Percentiles rank a stretch among this genome's conserved stretches.
phyloP scores from a whole-genome alignment of 37 sponge, comb jelly and placozoan genomes.

The Cliona cf. orientalis region DNA sequence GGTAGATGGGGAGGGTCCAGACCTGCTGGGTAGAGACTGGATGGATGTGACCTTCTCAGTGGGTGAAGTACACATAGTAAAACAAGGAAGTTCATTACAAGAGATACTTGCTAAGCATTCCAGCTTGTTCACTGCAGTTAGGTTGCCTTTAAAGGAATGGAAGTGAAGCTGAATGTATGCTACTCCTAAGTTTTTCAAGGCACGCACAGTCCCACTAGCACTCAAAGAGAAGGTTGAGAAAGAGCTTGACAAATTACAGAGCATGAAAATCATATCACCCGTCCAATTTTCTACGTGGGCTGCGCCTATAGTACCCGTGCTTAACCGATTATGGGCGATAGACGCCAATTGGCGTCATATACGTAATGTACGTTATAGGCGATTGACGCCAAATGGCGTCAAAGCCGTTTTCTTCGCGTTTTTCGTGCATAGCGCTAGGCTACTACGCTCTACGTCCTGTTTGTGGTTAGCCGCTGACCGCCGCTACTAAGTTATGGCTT shows the following conservation, averaged over 20 bases:
- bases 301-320: slow-evolving; percentile 60
- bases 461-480: no score
- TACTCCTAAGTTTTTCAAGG: slow-evolving; percentile 29
- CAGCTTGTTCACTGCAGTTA: slow-evolving; percentile 22
- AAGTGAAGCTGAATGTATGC: slow-evolving; percentile 27
- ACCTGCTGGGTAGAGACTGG: slow-evolving; percentile 52
- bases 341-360: no score
- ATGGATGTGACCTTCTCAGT: slow-evolving; percentile 2
- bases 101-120: slow-evolving; percentile 21
- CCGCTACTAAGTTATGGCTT: no score
- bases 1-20: slow-evolving; percentile 48
- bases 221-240: slow-evolving; percentile 25
- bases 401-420: no score
- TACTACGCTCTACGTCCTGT: no score
- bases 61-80: not conserved
- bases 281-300: slow-evolving; percentile 62
- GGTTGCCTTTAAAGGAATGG: no score
- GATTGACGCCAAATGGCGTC: no score
- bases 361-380: no score
- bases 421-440: no score
- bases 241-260: slow-evolving; percentile 33
- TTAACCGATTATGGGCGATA: no score
- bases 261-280: slow-evolving; percentile 27
- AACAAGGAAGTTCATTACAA: not conserved
- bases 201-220: slow-evolving; percentile 29